Percentiles rank a stretch among this genome's conserved stretches.
Evolutionary conservation across 1,140 invertebrate genomes (phyloP).

Genomic region (Bombus fervidus): DNA sequence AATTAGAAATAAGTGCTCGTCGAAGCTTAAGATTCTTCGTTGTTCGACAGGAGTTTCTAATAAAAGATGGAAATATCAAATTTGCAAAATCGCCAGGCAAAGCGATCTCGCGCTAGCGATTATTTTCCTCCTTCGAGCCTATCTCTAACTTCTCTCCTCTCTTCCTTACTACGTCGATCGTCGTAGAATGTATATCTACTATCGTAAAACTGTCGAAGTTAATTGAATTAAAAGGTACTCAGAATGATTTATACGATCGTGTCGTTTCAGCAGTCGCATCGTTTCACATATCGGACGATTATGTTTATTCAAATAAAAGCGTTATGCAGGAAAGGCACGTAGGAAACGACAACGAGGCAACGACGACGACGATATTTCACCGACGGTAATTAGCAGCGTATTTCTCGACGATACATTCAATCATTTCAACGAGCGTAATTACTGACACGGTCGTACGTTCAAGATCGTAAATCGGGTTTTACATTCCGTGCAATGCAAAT

Average conservation of each 20-base stretch:
- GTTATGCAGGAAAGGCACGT: background rate
- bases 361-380: slow-evolving; percentile 10
- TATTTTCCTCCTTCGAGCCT: background rate
- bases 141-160: background rate
- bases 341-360: background rate
- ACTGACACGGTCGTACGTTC: slow-evolving; percentile 20
- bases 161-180: background rate
- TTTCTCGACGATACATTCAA: slow-evolving; percentile 12
- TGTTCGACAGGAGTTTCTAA: no score
- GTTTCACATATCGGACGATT: background rate
- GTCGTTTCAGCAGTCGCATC: no score
- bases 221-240: background rate
- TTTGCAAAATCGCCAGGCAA: no score
- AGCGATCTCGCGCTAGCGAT: no score
- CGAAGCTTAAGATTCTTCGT: no score
- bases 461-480: slow-evolving; percentile 37
- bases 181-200: background rate
- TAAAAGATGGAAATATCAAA: no score
- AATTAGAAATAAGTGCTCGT: no score
- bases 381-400: slow-evolving; percentile 5
- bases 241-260: background rate
- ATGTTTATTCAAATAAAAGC: slow-evolving; percentile 3
- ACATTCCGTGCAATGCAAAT: slow-evolving; percentile 41
- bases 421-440: slow-evolving; percentile 41
- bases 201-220: background rate